A percentile compares a stretch with the other conserved stretches of the same genome.
phyloP scores from a whole-genome alignment of 2,113 vertebrate species.

The Orthochromis malagaraziensis region DNA sequence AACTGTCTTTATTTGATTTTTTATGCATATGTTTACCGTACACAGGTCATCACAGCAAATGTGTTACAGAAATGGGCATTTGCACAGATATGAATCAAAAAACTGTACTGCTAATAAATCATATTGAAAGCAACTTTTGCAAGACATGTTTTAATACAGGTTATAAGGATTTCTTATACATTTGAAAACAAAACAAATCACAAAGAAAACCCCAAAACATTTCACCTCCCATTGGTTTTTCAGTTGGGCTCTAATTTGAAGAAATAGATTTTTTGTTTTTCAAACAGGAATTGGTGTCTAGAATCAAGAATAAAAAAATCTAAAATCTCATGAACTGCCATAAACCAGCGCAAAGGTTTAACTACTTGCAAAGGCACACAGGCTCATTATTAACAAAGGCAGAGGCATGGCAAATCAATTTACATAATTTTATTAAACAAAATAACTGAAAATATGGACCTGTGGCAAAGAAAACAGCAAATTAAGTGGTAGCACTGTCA shows the following conservation, averaged over 20 bases:
- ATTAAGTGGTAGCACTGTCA: not conserved
- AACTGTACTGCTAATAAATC: not conserved
- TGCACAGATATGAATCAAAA: not conserved
- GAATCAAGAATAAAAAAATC: not conserved
- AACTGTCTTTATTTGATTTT: no score
- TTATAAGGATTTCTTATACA: not conserved
- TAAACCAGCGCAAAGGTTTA: not conserved
- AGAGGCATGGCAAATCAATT: not conserved
- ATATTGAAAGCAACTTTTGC: not conserved
- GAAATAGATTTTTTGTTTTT: not conserved
- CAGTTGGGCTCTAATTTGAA: fast-evolving
- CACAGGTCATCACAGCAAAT: not conserved
- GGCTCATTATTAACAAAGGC: not conserved
- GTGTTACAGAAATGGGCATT: not conserved
- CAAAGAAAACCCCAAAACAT: not conserved
- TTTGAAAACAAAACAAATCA: not conserved
- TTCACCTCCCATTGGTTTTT: not conserved
- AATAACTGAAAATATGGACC: not conserved
- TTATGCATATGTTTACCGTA: not conserved
- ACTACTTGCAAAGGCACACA: not conserved
- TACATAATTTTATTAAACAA: not conserved
- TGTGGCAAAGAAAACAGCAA: not conserved
- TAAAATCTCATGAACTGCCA: not conserved
- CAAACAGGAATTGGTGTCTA: not conserved
- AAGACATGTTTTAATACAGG: fast-evolving